Base-by-base conservation (phyloP, 1,140 invertebrate genomes). In the Ladona fulva region DNA sequence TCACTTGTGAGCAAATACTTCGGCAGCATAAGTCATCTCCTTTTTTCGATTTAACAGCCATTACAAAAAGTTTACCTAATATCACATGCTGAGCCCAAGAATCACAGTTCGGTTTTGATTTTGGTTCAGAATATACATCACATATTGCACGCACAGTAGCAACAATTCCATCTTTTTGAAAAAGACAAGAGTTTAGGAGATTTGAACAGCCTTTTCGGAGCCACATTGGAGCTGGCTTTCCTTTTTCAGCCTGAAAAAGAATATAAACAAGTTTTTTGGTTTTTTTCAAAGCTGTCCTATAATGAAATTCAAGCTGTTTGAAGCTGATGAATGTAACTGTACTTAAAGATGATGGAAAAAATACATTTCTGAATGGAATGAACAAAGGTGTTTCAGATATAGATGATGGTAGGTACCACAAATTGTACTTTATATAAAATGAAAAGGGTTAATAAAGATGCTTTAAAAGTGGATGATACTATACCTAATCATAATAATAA, bases 101-200 rank as follows among this genome's bases (percentile, higher is more conserved):
- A 22, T 66, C 52, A 16, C 16, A 1, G 3, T 16, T 66, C 14
- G 52, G 52, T 6, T 3, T 16, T 12, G 52, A 22, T 66, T 66
- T 16, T 25, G 84, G 74, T 80, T 87, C 87, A 37, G 86, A 84
- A 77, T 85, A 84, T 78, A 87, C 87, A 79, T 91, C 89, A 77
- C 91, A 87, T 81, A 93, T 88, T 77, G 89, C 89, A 80, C 86
- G 82, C 29, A 91, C 86, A 1, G 92, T 81, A n/a, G 87, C 86
- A 24, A 87, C 78, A 44, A 92, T 83, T 12, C 92, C 92, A 82
- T 89, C 88, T 0, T 88, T 82, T 80, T 86, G 83, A 74, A 88
- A 82, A 24, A 93, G 83, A 76, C 87, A 86, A 24, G 86, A 81
- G 42, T 89, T 88, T 79, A 94, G 83, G 80, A 89, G 88, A 76